Conservation (phyloP, 2,888 invertebrate species). For the Brenthis hecate region DNA sequence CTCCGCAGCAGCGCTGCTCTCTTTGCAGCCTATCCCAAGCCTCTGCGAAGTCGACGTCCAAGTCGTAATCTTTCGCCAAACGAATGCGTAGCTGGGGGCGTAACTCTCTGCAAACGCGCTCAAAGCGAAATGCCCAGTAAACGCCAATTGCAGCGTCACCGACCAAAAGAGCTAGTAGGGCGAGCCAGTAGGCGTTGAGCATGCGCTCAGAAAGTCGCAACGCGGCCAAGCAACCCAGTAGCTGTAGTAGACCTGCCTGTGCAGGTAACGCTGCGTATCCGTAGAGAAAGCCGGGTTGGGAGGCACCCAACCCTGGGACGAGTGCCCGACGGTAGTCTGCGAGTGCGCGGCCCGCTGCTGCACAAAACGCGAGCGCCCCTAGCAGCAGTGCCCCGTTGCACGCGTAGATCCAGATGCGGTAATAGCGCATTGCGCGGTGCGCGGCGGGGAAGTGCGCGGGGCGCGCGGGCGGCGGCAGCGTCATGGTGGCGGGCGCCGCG, state of each 20-base stretch:
- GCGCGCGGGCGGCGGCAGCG: constrained; percentile 83
- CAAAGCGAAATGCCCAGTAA: constrained; percentile 92
- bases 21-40: constrained; percentile 90
- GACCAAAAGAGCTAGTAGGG: constrained; percentile 89
- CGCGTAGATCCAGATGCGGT: constrained; percentile 95
- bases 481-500: constrained; percentile 81
- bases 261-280: constrained; percentile 91
- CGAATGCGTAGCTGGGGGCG: constrained; percentile 85
- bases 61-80: constrained; percentile 87
- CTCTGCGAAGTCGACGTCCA: constrained; percentile 87
- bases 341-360: constrained; percentile 87
- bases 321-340: constrained; percentile 87
- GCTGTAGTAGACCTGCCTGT: constrained; percentile 86
- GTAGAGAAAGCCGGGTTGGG: constrained; percentile 92
- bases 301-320: constrained; percentile 88
- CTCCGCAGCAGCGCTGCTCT: constrained; percentile 90
- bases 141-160: constrained; percentile 93
- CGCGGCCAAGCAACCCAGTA: constrained; percentile 92
- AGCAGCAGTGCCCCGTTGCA: constrained; percentile 94
- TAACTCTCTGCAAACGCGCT: constrained; percentile 88
- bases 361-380: constrained; percentile 90
- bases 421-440: constrained; percentile 88
- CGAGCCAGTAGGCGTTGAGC: constrained; percentile 92
- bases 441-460: constrained; percentile 80
- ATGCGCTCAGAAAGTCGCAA: constrained; percentile 90